Percentiles rank a stretch among this genome's conserved stretches.
Conservation (phyloP, 2,113 vertebrate genomes). For the Gobius niger region DNA sequence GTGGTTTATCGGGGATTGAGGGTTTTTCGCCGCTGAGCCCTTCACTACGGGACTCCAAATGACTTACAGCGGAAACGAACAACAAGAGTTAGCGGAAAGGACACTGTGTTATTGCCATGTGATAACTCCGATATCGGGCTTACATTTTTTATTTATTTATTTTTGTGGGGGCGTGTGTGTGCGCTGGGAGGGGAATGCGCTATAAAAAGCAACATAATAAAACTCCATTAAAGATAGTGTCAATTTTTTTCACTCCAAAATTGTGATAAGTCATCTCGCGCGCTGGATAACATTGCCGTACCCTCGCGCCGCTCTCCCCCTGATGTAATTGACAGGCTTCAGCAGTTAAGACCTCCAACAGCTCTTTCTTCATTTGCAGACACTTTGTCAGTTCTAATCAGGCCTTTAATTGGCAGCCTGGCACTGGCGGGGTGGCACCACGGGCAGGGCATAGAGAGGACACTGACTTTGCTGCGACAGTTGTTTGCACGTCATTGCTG, state of each 20-base stretch:
- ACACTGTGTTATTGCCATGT: slow-evolving; percentile 24
- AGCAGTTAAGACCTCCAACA: slow-evolving; percentile 72
- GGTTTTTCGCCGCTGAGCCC: slow-evolving; percentile 71
- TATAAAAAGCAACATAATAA: slow-evolving; percentile 19
- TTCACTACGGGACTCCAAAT: slow-evolving; percentile 65
- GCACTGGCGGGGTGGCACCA: slow-evolving; percentile 70
- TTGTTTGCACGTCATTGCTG: neutral
- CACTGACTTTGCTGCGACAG: slow-evolving; percentile 57
- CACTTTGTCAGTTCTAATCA: slow-evolving; percentile 84
- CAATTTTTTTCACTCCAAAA: slow-evolving; percentile 14
- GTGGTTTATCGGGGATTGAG: slow-evolving; percentile 79
- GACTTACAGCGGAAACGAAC: slow-evolving; percentile 62
- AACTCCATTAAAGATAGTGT: slow-evolving; percentile 29
- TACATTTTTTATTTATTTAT: neutral
- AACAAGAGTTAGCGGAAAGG: slow-evolving; percentile 51
- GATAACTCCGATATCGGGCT: slow-evolving; percentile 11
- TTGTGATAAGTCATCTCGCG: slow-evolving; percentile 21
- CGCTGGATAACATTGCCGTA: slow-evolving; percentile 56
- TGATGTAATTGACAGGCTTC: slow-evolving; percentile 77
- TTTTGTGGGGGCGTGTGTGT: no score
- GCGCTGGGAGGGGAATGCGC: neutral
- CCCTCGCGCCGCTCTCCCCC: slow-evolving; percentile 63
- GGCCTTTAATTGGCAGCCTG: slow-evolving; percentile 79
- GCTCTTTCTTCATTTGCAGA: slow-evolving; percentile 81
- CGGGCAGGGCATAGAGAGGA: slow-evolving; percentile 55